Evolutionary conservation across 2,888 invertebrate species (phyloP).

Genomic region (Leptogaster cylindrica): DNA sequence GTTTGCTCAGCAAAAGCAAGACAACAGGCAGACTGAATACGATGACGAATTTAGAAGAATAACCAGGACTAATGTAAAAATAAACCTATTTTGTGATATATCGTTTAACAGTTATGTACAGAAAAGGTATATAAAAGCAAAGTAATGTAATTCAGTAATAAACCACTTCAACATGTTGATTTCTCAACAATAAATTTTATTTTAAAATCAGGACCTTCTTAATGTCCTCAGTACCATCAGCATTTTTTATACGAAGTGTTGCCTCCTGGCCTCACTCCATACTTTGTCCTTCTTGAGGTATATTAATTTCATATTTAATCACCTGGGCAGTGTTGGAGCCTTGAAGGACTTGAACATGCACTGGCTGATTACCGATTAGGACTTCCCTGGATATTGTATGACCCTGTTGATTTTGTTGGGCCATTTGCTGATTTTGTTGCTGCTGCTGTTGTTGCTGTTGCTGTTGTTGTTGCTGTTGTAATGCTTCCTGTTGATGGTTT

Average conservation of each 20-base stretch:
- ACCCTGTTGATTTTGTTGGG: constrained; percentile 50
- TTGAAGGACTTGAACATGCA: constrained; percentile 59
- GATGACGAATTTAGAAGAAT: no score
- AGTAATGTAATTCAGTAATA: not conserved
- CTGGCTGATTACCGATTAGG: constrained; percentile 62
- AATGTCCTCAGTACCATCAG: constrained; percentile 46
- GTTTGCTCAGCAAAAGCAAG: no score
- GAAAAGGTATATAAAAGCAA: constrained; percentile 21
- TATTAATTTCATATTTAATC: constrained; percentile 67
- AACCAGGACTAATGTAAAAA: constrained; percentile 22
- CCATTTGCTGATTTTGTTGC: constrained; percentile 55
- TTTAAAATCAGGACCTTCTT: constrained; percentile 45
- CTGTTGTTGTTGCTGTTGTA: constrained; percentile 56
- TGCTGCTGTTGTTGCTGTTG: constrained; percentile 61
- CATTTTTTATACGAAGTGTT: constrained; percentile 45
- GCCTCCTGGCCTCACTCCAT: constrained; percentile 51
- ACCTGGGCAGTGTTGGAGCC: constrained; percentile 59
- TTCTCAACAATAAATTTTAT: constrained; percentile 23
- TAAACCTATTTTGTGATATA: constrained; percentile 33
- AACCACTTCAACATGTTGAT: not conserved
- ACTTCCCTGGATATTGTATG: constrained; percentile 60
- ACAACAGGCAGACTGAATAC: no score
- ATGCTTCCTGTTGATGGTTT: constrained; percentile 53
- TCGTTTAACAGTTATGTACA: constrained; percentile 37
- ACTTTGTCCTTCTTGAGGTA: constrained; percentile 61